A percentile compares a stretch with the other conserved stretches of the same genome.
phyloP scores from a whole-genome alignment of 1,140 invertebrate species.

The Neelides sp. region DNA sequence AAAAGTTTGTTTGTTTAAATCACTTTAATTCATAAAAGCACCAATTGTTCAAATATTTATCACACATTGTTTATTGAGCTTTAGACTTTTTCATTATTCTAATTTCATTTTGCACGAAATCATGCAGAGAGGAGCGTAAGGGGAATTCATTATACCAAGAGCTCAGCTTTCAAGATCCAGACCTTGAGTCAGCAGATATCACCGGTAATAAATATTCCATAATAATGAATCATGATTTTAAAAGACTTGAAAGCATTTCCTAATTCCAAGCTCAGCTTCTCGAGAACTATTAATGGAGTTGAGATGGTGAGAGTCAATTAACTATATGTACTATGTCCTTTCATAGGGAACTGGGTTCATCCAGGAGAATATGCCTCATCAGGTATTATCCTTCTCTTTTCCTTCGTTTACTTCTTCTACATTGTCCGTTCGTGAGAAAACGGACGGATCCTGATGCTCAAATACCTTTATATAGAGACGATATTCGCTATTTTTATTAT shows the following conservation, averaged over 20 bases:
- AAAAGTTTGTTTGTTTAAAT: slow-evolving; percentile 40
- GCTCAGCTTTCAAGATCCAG: slow-evolving; percentile 72
- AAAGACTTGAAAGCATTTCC: background rate
- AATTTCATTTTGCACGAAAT: too few relatives aligned
- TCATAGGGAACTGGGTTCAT: slow-evolving; percentile 85
- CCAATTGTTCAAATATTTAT: too few relatives aligned
- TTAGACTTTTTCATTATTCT: too few relatives aligned
- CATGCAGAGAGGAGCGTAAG: slow-evolving; percentile 62
- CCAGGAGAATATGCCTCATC: slow-evolving; percentile 96
- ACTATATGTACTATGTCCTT: background rate
- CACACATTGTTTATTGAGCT: too few relatives aligned
- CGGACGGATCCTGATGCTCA: too few relatives aligned
- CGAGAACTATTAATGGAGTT: background rate
- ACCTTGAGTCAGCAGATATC: slow-evolving; percentile 66
- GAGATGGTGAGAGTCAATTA: background rate
- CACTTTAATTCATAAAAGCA: too few relatives aligned
- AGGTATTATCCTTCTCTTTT: slow-evolving; percentile 51
- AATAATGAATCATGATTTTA: background rate
- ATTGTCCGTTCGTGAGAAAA: too few relatives aligned
- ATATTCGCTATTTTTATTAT: too few relatives aligned
- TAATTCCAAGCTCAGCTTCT: background rate
- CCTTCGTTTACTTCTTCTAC: too few relatives aligned
- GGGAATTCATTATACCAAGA: slow-evolving; percentile 86
- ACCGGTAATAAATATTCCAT: slow-evolving; percentile 51
- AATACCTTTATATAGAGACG: too few relatives aligned